phyloP scores from a whole-genome alignment of 2,113 vertebrate species.

The Stomatorhinus ivindoensis region DNA sequence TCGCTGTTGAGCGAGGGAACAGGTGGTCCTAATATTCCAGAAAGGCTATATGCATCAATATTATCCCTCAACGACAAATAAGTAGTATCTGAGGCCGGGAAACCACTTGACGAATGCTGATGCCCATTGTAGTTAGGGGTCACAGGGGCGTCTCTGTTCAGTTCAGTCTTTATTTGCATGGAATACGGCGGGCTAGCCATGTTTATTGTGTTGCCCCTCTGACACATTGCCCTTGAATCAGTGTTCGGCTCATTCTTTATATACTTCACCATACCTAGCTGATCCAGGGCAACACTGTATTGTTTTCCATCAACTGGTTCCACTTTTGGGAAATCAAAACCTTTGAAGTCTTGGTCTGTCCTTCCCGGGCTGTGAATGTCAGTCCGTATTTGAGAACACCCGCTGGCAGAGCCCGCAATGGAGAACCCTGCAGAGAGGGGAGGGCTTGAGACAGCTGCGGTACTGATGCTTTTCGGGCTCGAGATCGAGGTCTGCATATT shows the following conservation, averaged over 20 bases:
- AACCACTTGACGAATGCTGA: slow-evolving; percentile 71
- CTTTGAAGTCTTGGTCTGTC: slow-evolving; percentile 73
- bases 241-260: slow-evolving; percentile 91
- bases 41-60: slow-evolving; percentile 93
- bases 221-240: slow-evolving; percentile 79
- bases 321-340: slow-evolving; percentile 81
- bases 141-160: slow-evolving; percentile 80
- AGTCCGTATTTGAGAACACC: slow-evolving; percentile 69
- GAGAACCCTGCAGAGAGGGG: slow-evolving; percentile 64
- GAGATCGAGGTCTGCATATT: slow-evolving; percentile 74
- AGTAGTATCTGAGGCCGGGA: slow-evolving; percentile 84
- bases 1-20: slow-evolving; percentile 79
- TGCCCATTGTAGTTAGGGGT: slow-evolving; percentile 74
- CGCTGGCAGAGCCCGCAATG: slow-evolving; percentile 75
- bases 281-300: slow-evolving; percentile 67
- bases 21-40: slow-evolving; percentile 94
- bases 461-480: slow-evolving; percentile 71
- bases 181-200: slow-evolving; percentile 67
- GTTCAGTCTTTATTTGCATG: slow-evolving; percentile 85
- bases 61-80: slow-evolving; percentile 97
- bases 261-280: slow-evolving; percentile 84
- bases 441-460: slow-evolving; percentile 59
- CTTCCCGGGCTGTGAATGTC: slow-evolving; percentile 68
- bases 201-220: slow-evolving; percentile 71
- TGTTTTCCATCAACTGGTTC: slow-evolving; percentile 80